Evolutionary conservation across 2,888 invertebrate genomes (phyloP).

Genomic region (Acrocyrtus sp.): DNA sequence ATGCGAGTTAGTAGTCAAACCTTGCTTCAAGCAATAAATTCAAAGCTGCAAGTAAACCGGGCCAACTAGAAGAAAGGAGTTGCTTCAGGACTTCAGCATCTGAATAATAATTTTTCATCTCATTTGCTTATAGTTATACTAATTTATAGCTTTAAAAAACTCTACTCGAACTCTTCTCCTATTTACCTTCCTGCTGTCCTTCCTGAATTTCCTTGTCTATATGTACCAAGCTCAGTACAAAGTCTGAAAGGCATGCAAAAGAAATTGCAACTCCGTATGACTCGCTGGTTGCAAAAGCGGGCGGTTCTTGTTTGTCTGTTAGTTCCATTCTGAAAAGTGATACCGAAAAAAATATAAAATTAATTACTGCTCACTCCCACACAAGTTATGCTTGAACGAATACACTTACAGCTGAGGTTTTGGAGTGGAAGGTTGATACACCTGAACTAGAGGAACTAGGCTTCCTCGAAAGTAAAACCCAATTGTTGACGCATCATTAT

Average conservation of each 20-base stretch:
- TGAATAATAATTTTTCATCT: too few species aligned
- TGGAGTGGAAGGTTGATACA: constrained; percentile 85
- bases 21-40: constrained; percentile 92
- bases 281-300: constrained; percentile 81
- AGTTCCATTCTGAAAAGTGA: constrained; percentile 82
- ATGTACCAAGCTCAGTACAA: constrained; percentile 82
- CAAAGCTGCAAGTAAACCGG: constrained; percentile 90
- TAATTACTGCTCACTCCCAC: too few species aligned
- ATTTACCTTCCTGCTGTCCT: constrained; percentile 66
- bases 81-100: constrained; percentile 67
- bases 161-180: too few species aligned
- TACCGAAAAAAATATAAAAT: too few species aligned
- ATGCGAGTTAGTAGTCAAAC: constrained; percentile 65
- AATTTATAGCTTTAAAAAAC: constrained; percentile 26
- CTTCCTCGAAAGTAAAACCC: constrained; percentile 94
- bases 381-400: too few species aligned
- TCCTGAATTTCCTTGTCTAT: constrained; percentile 74
- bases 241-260: constrained; percentile 91
- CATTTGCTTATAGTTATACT: too few species aligned
- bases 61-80: constrained; percentile 94
- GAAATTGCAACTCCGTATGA: constrained; percentile 97
- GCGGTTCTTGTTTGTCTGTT: constrained; percentile 95
- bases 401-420: constrained; percentile 87
- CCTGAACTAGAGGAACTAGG: constrained; percentile 89
- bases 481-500: constrained; percentile 85